Evolutionary conservation across 2,888 invertebrate species (phyloP), one percentile per base, ranked within the genome.

Genomic region (Scaeva pyrastri): DNA sequence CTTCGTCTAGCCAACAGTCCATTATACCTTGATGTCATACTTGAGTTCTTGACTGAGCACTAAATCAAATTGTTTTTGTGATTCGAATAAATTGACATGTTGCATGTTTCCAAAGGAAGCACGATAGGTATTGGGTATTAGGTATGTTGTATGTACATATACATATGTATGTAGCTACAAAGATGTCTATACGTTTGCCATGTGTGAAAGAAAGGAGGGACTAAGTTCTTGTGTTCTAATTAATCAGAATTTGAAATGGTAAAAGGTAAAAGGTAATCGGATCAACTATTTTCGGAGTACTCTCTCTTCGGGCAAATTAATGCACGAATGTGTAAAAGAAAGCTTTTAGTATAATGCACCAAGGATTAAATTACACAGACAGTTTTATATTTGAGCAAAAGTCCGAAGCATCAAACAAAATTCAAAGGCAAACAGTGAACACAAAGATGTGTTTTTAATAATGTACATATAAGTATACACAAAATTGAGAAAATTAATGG

Each of bases 171-270:
- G n/a, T 26, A 3, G 8, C 6, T 2, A 16, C 5, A 31, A 8
- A 2, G 31, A 7, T n/a, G n/a, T n/a, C n/a, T n/a, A n/a, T n/a
- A n/a, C n/a, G 31, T 31, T 31, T 31, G 31, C 19, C 23, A 41
- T 39, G n/a, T 55, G 45, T 39, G 5, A 58, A 36, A 21, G 31
- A 36, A 66, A 36, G 19, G 36, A 36, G 66, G 41, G 11, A 41
- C 16, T 10, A 60, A 31, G 39, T 52, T 14, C 36, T 11, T 39
- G 14, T 12, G 31, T 31, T 68, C 45, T 77, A 83, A 83, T 83
- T 83, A 77, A 73, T 77, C 73, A 73, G 73, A 83, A 77, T 83
- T 62, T 52, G 62, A 82, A 71, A 60, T 58, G 43, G 43, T 36
- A 52, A 52, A 52, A 52, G 52, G 52, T 52, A 82, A 16, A 36